Base-by-base conservation (phyloP, 2,888 invertebrate species). In the Uloborus plumipes region DNA sequence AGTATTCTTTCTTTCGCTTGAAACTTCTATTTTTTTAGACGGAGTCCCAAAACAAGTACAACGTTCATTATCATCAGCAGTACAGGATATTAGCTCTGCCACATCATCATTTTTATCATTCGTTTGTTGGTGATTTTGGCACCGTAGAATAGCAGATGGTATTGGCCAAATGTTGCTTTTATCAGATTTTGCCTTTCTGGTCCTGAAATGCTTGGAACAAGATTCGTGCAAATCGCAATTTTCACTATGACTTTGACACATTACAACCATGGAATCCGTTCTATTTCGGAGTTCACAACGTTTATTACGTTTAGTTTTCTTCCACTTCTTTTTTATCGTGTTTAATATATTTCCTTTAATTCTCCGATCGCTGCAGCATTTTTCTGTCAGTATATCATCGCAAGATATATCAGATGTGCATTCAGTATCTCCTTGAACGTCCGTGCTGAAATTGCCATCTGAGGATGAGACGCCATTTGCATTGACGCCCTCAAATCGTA, bases 401-500 rank as follows among this genome's bases (percentile, higher is more conserved):
- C 31, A 31, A 9, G 39, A 47, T 31, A 26, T 50, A 31, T 55
- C 55, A 53, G 59, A 55, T 15, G 20, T 62, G 6, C 64, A 55
- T 15, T 66, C 58, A 26, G 49, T 66, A 15, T 74, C 59, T 31
- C 22, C 65, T 20, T 55, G n/a, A 31, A 51, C 67, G 14, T 66
- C 70, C 15, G 59, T 20, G 51, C 61, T 26, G 47, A 49, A 49
- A 50, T 75, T 59, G 51, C 64, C 39, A 62, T 75, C 67, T n/a
- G 76, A 22, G 26, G 47, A 26, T 39, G 55, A 58, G 74, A 71
- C 76, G 78, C 84, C 84, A 82, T 84, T 84, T 84, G 84, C 69
- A 84, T 84, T 74, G 67, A 74, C 84, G 78, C 84, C 84, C 72
- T 79, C 84, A 62, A 74, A 70, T 65, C 84, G 73, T 74, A 76